A percentile compares a stretch with the other conserved stretches of the same genome.
Evolutionary conservation across 2,888 invertebrate species (phyloP).

Genomic region (Clitarchus hookeri): DNA sequence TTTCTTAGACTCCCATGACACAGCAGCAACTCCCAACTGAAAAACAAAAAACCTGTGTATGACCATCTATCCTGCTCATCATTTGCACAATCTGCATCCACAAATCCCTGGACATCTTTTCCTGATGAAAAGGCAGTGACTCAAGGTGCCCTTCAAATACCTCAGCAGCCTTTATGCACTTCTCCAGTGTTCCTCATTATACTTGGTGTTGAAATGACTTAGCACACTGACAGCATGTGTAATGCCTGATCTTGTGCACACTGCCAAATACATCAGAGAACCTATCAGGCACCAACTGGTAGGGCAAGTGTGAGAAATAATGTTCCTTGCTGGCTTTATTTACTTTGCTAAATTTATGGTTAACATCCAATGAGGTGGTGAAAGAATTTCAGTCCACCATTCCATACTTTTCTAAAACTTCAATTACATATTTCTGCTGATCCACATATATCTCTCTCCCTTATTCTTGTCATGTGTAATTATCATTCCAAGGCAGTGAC

Average conservation of each 20-base stretch:
- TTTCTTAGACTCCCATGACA: constrained; percentile 1
- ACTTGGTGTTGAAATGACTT: background rate
- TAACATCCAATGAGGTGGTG: background rate
- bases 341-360: background rate
- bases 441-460: background rate
- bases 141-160: background rate
- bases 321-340: background rate
- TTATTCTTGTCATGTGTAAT: background rate
- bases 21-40: constrained; percentile 9
- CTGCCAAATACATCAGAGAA: constrained; percentile 16
- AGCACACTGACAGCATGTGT: background rate
- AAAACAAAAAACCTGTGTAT: constrained; percentile 11
- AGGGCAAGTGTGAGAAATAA: background rate
- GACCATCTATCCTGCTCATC: background rate
- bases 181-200: constrained; percentile 10
- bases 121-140: background rate
- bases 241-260: background rate
- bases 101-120: background rate
- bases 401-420: background rate
- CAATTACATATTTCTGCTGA: background rate
- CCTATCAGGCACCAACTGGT: background rate
- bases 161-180: background rate
- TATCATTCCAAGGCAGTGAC: background rate
- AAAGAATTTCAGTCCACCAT: background rate
- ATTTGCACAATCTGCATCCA: background rate